These are phyloP conservation scores for Sicus ferrugineus DNA, from an alignment of 2,888 invertebrate genomes.

Conservation along the genomic window DNA sequence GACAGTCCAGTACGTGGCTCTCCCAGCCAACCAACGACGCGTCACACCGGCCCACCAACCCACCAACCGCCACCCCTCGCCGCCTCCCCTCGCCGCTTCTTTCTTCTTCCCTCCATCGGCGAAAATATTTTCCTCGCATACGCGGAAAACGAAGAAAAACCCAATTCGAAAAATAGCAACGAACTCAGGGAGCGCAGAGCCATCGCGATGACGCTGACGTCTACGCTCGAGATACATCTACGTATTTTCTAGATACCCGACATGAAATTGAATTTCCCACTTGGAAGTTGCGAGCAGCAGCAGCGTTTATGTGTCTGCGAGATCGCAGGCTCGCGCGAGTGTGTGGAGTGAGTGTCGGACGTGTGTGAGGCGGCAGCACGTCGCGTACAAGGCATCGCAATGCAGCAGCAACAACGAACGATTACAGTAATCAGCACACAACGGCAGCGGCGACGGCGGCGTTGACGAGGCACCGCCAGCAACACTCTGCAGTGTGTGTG, in stretches of 20 bases:
- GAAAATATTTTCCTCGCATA: background rate
- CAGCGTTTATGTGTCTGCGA: conserved; percentile 6
- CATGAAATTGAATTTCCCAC: conserved; percentile 25
- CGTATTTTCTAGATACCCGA: conserved; percentile 8
- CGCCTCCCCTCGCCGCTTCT: too few species aligned
- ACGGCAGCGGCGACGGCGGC: background rate
- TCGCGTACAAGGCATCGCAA: conserved; percentile 28
- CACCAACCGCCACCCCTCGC: background rate
- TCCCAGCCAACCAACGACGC: background rate
- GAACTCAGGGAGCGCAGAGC: background rate
- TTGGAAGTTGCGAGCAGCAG: conserved; percentile 11
- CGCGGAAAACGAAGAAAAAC: conserved; percentile 11
- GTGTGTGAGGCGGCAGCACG: conserved; percentile 47
- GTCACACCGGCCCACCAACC: background rate
- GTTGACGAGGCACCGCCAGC: conserved; percentile 36
- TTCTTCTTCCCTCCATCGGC: background rate
- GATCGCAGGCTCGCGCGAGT: conserved; percentile 11
- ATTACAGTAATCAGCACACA: too few species aligned
- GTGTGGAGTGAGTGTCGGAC: conserved; percentile 8
- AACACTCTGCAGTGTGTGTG: conserved; percentile 39
- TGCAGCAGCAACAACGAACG: conserved; percentile 15
- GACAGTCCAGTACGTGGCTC: background rate
- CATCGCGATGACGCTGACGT: background rate
- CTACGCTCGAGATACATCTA: background rate
- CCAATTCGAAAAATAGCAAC: background rate